Percentiles rank a stretch among this genome's conserved stretches.
phyloP scores from a whole-genome alignment of 2,113 vertebrate species.

The rat (Rattus norvegicus) region DNA sequence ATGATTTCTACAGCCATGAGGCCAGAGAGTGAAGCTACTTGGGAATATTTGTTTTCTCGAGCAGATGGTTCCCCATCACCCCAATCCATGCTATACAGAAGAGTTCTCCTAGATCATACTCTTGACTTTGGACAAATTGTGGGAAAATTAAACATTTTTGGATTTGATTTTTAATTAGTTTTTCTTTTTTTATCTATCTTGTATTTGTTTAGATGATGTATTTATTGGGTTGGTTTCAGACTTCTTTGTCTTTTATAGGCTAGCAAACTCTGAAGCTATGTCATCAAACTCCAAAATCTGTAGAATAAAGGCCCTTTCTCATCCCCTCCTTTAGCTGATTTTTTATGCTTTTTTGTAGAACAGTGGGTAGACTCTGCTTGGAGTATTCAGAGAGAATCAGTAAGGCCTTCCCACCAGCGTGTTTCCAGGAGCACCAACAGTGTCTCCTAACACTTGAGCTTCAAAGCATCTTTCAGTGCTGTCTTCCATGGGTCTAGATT shows the following conservation, averaged over 20 bases:
- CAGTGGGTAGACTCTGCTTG: neutral
- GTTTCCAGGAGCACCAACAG: neutral
- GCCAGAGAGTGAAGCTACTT: neutral
- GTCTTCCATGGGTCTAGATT: neutral
- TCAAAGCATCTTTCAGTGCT: neutral
- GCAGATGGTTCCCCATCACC: neutral
- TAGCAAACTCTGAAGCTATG: neutral
- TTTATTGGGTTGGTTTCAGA: constrained; percentile 13
- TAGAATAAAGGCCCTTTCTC: neutral
- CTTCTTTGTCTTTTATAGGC: neutral
- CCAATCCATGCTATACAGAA: neutral
- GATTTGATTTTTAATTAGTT: neutral
- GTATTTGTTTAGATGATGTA: constrained; percentile 22
- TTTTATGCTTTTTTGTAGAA: neutral
- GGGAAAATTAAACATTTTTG: neutral
- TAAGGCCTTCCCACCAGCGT: neutral
- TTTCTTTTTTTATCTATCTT: neutral
- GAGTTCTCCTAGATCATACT: neutral
- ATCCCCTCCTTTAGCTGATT: neutral
- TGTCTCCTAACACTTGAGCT: neutral
- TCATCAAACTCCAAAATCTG: neutral
- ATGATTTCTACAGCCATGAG: constrained; percentile 7
- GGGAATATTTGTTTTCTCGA: neutral
- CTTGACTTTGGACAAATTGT: neutral
- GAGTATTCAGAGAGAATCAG: neutral